Evolutionary conservation across 2,797 vertebrate species (phyloP).

Genomic region (Limosa lapponica): DNA sequence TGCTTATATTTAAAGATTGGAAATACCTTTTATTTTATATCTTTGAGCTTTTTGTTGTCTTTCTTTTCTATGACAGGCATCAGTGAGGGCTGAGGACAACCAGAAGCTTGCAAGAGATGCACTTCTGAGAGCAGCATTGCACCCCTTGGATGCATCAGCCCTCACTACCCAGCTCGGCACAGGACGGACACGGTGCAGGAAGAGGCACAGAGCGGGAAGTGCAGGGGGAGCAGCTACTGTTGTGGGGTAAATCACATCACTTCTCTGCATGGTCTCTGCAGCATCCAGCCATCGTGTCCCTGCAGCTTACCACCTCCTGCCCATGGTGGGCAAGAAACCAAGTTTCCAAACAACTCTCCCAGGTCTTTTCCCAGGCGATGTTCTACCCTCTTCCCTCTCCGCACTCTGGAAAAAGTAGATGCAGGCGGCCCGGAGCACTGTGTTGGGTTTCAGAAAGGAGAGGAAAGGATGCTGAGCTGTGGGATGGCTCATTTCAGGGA

Average conservation of each 20-base stretch:
- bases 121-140: background rate
- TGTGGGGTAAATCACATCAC: background rate
- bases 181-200: accelerated
- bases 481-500: background rate
- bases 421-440: background rate
- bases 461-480: background rate
- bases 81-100: background rate
- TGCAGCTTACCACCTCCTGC: background rate
- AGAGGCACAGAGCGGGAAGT: background rate
- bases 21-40: background rate
- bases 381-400: background rate
- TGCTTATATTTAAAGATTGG: background rate
- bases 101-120: background rate
- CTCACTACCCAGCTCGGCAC: background rate
- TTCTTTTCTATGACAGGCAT: background rate
- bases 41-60: background rate
- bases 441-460: background rate
- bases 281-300: background rate
- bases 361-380: background rate
- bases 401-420: background rate
- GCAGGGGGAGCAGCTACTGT: background rate
- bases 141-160: accelerated
- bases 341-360: background rate
- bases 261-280: background rate
- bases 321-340: background rate